Evolutionary conservation across 2,113 vertebrate species (phyloP).

Genomic region (Camelus bactrianus): DNA sequence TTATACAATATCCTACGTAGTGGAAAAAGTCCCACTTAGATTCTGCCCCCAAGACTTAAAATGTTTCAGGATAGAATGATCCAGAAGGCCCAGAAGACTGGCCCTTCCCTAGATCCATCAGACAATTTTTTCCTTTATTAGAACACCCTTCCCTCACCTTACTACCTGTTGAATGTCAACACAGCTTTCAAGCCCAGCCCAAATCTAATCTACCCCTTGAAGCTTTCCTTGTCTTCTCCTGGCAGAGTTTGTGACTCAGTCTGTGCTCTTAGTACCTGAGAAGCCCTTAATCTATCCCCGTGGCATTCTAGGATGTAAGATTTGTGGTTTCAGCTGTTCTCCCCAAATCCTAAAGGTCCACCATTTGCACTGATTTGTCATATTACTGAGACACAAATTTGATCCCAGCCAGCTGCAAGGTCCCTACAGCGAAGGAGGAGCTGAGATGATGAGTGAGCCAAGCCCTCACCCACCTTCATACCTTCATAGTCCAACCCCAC

Average conservation of each 20-base stretch:
- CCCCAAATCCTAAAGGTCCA: background rate
- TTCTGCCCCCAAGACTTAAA: background rate
- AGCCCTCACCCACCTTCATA: background rate
- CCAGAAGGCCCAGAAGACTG: background rate
- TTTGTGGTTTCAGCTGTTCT: background rate
- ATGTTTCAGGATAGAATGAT: background rate
- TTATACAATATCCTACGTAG: background rate
- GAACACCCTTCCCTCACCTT: background rate
- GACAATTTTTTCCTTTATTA: background rate
- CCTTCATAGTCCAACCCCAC: background rate
- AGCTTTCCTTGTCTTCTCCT: constrained; percentile 5
- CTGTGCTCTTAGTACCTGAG: background rate
- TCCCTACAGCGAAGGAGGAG: background rate
- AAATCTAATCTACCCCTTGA: background rate
- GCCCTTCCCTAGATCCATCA: background rate
- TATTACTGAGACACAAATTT: constrained; percentile 7
- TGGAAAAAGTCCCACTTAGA: background rate
- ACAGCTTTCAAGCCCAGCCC: background rate
- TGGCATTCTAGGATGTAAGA: background rate
- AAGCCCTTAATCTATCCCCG: background rate
- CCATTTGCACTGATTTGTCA: background rate
- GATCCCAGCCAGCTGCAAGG: background rate
- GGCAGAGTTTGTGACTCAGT: background rate
- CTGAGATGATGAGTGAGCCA: background rate
- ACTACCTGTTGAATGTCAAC: background rate